Evolutionary conservation across 2,113 vertebrate species (phyloP).

Genomic region (Solea senegalensis): DNA sequence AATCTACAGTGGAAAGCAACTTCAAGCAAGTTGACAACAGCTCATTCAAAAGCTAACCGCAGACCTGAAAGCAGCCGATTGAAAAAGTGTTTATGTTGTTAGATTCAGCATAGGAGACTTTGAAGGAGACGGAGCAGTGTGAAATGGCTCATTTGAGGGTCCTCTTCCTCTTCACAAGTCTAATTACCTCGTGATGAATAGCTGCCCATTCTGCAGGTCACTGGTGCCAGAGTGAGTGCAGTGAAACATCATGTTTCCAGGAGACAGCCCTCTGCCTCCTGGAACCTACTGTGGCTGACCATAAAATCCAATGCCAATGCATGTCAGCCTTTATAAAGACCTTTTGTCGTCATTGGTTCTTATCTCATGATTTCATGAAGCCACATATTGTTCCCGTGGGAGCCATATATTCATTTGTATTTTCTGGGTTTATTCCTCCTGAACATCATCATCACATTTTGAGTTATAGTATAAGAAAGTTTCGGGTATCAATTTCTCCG

Average conservation of each 20-base stretch:
- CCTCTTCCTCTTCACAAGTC: conserved; percentile 11
- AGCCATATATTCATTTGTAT: no score
- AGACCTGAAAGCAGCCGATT: background rate
- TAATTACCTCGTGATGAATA: conserved; percentile 50
- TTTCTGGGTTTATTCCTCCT: no score
- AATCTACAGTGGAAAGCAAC: conserved; percentile 48
- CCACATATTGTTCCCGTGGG: no score
- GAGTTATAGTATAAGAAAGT: no score
- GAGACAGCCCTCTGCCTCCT: background rate
- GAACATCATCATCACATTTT: no score
- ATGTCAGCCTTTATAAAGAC: background rate
- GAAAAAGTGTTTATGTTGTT: conserved; percentile 49
- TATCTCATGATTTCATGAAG: background rate
- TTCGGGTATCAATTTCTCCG: no score
- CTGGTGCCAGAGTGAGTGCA: conserved; percentile 7
- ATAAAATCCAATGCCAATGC: conserved; percentile 2
- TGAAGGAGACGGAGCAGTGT: conserved; percentile 29
- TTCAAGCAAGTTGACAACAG: conserved; percentile 56
- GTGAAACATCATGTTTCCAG: conserved; percentile 15
- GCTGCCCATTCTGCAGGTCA: conserved; percentile 20
- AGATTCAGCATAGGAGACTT: conserved; percentile 36
- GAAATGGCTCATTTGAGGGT: conserved; percentile 38
- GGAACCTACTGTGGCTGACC: background rate
- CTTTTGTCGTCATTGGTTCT: background rate
- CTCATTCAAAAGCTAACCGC: conserved; percentile 26